These are phyloP conservation scores for Mimas tiliae DNA, from an alignment of 2,888 invertebrate species.

Conservation along the genomic window DNA sequence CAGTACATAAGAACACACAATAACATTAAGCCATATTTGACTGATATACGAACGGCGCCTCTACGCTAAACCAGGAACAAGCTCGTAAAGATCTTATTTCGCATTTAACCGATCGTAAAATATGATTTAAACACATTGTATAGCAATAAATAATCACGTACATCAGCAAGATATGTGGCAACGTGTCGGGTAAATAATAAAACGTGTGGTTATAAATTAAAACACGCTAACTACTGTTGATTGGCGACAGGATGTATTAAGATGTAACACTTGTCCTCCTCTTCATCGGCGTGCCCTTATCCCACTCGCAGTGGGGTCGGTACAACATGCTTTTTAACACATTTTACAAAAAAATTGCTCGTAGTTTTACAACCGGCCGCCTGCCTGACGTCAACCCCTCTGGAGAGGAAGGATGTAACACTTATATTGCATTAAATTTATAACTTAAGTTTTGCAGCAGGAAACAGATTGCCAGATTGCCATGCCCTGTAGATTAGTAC, in stretches of 20 bases:
- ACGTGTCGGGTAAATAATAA: conserved; percentile 47
- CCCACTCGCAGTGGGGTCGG: too few species aligned
- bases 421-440: conserved; percentile 9
- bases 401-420: too few species aligned
- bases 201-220: conserved; percentile 25
- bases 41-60: conserved; percentile 64
- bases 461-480: too few species aligned
- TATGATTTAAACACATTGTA: conserved; percentile 60
- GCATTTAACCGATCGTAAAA: conserved; percentile 64
- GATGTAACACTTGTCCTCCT: conserved; percentile 21
- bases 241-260: neutral
- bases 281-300: too few species aligned
- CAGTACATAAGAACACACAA: conserved; percentile 11
- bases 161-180: conserved; percentile 48
- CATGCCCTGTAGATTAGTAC: too few species aligned
- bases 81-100: conserved; percentile 67
- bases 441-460: neutral
- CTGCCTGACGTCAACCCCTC: too few species aligned
- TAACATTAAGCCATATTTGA: conserved; percentile 29
- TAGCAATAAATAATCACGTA: conserved; percentile 56
- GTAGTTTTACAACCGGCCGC: too few species aligned
- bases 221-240: conserved; percentile 12
- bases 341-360: too few species aligned
- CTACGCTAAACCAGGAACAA: conserved; percentile 55
- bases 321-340: too few species aligned